phyloP scores from a whole-genome alignment of 2,888 invertebrate species.

The Himalopsyche anomala region DNA sequence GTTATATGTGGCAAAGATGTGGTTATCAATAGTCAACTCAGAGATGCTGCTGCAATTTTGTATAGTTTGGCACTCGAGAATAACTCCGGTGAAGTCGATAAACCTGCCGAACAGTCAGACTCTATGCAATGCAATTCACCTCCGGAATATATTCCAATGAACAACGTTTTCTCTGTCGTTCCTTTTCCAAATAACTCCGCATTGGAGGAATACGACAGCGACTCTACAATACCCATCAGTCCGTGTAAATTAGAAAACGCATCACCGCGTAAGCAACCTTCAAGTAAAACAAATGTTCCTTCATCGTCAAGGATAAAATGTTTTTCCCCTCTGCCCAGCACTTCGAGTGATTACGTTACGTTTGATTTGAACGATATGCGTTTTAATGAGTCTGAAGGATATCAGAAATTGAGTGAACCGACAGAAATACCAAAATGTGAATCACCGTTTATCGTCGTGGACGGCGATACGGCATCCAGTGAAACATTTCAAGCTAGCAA shows the following conservation, averaged over 20 bases:
- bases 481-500: not conserved
- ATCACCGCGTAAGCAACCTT: not conserved
- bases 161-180: not conserved
- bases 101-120: not conserved
- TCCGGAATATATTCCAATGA: not conserved
- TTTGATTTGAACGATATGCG: slow-evolving; percentile 18
- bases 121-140: not conserved
- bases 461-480: not conserved
- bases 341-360: not conserved
- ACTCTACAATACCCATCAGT: not conserved
- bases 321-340: not conserved
- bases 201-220: not conserved
- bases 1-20: not conserved
- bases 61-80: not conserved
- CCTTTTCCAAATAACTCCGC: not conserved
- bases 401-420: not conserved
- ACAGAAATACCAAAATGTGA: not conserved
- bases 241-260: not conserved
- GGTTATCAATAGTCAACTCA: not conserved
- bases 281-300: not conserved
- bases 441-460: not conserved
- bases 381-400: not conserved
- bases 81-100: not conserved
- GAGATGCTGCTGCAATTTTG: not conserved
- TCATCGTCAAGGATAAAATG: not conserved